Evolutionary conservation across 2,888 invertebrate species (phyloP), one percentile per base, ranked within the genome.

Genomic region (Lycia hirtaria): DNA sequence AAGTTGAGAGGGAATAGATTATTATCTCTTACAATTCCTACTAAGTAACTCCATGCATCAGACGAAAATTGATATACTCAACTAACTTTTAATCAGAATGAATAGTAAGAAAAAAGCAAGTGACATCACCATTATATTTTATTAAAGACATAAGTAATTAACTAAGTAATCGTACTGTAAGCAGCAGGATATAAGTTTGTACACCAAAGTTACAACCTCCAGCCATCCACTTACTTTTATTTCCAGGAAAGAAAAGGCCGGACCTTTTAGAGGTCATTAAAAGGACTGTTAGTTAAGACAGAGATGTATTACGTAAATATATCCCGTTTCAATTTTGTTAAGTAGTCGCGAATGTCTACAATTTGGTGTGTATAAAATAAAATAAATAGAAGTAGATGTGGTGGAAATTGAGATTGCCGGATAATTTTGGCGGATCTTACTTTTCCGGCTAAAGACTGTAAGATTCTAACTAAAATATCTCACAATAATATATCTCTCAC

Each of bases 301-400:
- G 71, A 79, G 73, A 78, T 65, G 61, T 79, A 78, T 78, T 71
- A 71, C 71, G 64, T 63, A 57, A 76, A 74, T 77, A 73, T 74
- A 60, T 52, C 51, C 52, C 72, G 73, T 83, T 88, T 82, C 82
- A 89, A 89, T 89, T 88, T 85, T 73, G 78, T 80, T 83, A 85
- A 88, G 89, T 89, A 86, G 79, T 81, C 83, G 72, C 71, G 72
- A 83, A 84, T 76, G 84, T 79, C 79, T 81, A 80, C 82, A 78
- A 78, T 83, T 86, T 85, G 71, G 81, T 73, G 73, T 70, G 69
- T 69, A 75, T 38, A 56, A 44, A 55, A 55, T 48, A 49, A 43
- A 55, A 49, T 24, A 56, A 56, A 30, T 50, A 48, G 26, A 28
- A 35, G 4, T 35, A 45, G 33, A 14, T 19, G 5, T 7, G 19